Evolutionary conservation across 2,888 invertebrate species (phyloP).

Genomic region (Harpagoxenus sublaevis): DNA sequence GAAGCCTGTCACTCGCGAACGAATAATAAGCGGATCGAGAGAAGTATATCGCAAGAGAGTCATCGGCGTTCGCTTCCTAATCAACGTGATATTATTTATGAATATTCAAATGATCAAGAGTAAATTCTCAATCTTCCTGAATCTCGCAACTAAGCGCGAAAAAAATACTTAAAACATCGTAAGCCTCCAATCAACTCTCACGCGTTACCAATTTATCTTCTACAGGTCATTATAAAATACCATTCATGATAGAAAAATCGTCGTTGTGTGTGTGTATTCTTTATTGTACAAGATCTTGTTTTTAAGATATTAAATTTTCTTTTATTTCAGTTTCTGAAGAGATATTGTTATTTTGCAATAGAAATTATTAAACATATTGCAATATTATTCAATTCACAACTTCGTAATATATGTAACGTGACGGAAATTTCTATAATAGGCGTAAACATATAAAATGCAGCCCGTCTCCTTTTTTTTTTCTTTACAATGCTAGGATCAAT

Average conservation of each 20-base stretch:
- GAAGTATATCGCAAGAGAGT: slow-evolving; percentile 15
- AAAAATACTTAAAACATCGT: background rate
- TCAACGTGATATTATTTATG: slow-evolving; percentile 1
- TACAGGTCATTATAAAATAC: background rate
- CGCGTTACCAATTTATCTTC: slow-evolving; percentile 9
- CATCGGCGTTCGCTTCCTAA: background rate
- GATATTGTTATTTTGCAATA: background rate
- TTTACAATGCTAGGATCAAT: too few relatives aligned
- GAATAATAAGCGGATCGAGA: background rate
- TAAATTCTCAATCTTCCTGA: background rate
- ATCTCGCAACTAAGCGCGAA: background rate
- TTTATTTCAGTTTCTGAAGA: background rate
- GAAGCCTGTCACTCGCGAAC: slow-evolving; percentile 54
- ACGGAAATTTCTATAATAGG: background rate
- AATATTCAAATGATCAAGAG: background rate
- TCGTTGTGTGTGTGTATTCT: background rate
- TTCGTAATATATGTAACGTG: background rate
- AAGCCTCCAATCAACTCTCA: background rate
- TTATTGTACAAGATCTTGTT: background rate
- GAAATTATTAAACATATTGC: background rate
- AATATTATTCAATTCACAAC: background rate
- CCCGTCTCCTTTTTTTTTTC: background rate
- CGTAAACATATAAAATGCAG: background rate
- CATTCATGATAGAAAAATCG: background rate
- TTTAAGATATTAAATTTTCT: background rate